phyloP scores from a whole-genome alignment of 1,140 invertebrate genomes.

The Drosophila pseudoananassae region DNA sequence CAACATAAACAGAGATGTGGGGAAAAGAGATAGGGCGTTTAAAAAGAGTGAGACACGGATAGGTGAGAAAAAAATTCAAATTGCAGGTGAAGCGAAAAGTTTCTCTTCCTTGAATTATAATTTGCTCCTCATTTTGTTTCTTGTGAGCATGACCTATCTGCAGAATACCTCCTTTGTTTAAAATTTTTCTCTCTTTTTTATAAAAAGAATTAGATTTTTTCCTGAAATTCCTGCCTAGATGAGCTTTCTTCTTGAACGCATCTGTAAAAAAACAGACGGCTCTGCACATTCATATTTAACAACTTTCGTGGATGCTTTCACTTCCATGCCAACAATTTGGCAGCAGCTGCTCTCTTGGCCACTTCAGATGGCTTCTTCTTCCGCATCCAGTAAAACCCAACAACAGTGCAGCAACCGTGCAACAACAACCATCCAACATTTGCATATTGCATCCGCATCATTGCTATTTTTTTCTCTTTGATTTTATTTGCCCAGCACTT shows the following conservation, averaged over 20 bases:
- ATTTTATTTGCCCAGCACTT: conserved; percentile 15
- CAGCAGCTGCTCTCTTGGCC: conserved; percentile 33
- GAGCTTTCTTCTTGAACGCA: conserved; percentile 12
- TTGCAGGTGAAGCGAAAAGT: conserved; percentile 32
- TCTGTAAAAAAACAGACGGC: conserved; percentile 1
- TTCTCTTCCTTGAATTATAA: conserved; percentile 46
- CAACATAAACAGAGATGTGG: conserved; percentile 36
- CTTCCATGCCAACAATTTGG: conserved; percentile 70
- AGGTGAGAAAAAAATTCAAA: not conserved
- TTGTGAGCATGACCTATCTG: not conserved
- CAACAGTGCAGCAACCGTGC: conserved; percentile 4
- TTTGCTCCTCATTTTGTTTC: conserved; percentile 5
- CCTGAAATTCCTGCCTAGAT: conserved; percentile 16
- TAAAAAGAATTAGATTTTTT: not conserved
- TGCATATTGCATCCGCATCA: conserved; percentile 29
- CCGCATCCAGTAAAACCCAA: conserved; percentile 22
- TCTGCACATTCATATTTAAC: conserved; percentile 65
- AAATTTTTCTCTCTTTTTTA: not conserved
- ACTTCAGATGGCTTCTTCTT: conserved; percentile 37
- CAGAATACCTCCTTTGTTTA: not conserved
- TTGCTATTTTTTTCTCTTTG: conserved; percentile 1
- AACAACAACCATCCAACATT: conserved; percentile 9
- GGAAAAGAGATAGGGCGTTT: not conserved
- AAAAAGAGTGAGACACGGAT: not conserved
- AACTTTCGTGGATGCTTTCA: conserved; percentile 77